Conservation (phyloP, 2,888 invertebrate genomes). For the Callimorpha dominula region DNA sequence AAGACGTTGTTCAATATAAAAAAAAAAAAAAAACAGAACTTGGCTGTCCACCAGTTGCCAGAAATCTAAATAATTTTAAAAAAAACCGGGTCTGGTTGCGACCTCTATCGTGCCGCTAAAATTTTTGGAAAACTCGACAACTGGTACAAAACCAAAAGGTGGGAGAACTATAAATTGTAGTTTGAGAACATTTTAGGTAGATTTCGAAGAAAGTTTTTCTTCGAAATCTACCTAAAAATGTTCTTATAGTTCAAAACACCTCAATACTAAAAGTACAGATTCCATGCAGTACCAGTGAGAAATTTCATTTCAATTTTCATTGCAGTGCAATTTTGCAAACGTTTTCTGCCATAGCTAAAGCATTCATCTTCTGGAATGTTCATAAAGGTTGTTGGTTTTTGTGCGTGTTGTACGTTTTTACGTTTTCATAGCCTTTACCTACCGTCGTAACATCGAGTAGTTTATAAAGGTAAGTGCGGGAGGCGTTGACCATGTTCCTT, state of each 20-base stretch:
- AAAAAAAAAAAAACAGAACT: no score
- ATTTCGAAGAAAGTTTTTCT: no score
- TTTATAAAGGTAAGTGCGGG: conserved; percentile 58
- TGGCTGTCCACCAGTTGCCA: no score
- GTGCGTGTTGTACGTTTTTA: conserved; percentile 39
- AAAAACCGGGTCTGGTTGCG: no score
- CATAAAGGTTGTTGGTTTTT: conserved; percentile 37
- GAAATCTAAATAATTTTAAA: no score
- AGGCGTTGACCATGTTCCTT: conserved; percentile 50
- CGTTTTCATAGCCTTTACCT: conserved; percentile 43
- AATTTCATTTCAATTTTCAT: conserved; percentile 6
- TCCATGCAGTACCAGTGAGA: neutral
- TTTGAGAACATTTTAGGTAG: no score
- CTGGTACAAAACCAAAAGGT: no score
- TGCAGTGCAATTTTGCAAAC: conserved; percentile 6
- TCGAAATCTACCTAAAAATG: no score
- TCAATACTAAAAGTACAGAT: conserved; percentile 27
- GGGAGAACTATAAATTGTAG: no score
- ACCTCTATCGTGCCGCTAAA: no score
- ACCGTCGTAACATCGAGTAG: conserved; percentile 58
- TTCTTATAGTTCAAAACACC: conserved; percentile 11
- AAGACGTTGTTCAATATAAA: no score
- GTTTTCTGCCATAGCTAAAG: conserved; percentile 1
- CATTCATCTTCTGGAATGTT: conserved; percentile 25
- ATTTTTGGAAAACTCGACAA: no score